Evolutionary conservation across 2,113 vertebrate species (phyloP).

Genomic region (Dolichallabes microphthalmus): DNA sequence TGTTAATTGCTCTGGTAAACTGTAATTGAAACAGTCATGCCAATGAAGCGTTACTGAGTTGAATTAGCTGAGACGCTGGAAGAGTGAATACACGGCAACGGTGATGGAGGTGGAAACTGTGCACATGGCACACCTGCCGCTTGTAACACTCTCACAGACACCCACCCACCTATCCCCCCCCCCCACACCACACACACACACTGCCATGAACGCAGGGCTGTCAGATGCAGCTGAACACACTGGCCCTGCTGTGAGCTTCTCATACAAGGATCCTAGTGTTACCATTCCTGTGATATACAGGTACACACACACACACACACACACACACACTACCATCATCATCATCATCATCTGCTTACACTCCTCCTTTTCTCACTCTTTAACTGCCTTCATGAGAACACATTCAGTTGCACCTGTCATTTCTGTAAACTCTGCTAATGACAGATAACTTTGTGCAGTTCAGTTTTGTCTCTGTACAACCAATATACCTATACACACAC

Average conservation of each 20-base stretch:
- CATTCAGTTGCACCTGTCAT: slow-evolving; percentile 50
- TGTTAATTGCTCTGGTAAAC: slow-evolving; percentile 34
- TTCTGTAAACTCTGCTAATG: slow-evolving; percentile 40
- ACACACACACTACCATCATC: slow-evolving; percentile 5
- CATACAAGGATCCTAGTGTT: slow-evolving; percentile 36
- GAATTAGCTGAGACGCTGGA: slow-evolving; percentile 9
- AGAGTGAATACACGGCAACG: slow-evolving; percentile 3
- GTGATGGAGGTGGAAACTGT: slow-evolving; percentile 16
- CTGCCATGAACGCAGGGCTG: slow-evolving; percentile 31
- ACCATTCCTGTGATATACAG: slow-evolving; percentile 47
- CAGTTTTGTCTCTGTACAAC: slow-evolving; percentile 5
- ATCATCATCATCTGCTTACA: neutral
- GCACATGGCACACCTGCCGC: neutral
- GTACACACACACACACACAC: neutral
- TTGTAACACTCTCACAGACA: slow-evolving; percentile 8
- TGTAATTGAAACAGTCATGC: slow-evolving; percentile 26
- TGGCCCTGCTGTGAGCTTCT: slow-evolving; percentile 55
- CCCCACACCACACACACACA: slow-evolving; percentile 7
- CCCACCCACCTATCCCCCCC: neutral
- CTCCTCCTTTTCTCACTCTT: neutral
- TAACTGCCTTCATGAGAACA: neutral
- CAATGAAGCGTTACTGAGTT: slow-evolving; percentile 9
- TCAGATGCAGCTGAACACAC: slow-evolving; percentile 64
- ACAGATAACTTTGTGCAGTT: slow-evolving; percentile 26
- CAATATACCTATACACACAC: neutral